Conservation (phyloP, 1,140 invertebrate species). For the Phenacoccus solenopsis region DNA sequence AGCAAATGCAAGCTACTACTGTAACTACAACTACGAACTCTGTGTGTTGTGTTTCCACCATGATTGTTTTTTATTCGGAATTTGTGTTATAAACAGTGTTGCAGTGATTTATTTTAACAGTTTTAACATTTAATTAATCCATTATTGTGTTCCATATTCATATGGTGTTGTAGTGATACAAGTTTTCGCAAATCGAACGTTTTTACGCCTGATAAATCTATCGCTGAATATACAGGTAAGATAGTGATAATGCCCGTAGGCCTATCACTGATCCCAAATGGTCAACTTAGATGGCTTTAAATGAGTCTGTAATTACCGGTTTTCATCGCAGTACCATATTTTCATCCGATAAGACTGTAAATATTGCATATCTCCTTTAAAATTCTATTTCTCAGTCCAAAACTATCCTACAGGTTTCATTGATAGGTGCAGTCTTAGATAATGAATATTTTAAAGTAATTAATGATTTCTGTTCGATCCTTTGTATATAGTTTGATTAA, state of each 20-base stretch:
- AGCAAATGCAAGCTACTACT: not conserved
- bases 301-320: not conserved
- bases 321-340: not conserved
- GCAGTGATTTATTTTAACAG: not conserved
- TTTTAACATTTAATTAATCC: not conserved
- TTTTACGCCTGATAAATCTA: not conserved
- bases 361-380: not conserved
- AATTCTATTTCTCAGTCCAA: not conserved
- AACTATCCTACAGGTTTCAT: not conserved
- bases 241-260: not conserved
- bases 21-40: constrained; percentile 5
- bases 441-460: too few relatives aligned
- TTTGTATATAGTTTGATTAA: too few relatives aligned
- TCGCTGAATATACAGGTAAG: not conserved
- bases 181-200: not conserved
- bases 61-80: not conserved
- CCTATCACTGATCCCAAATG: not conserved
- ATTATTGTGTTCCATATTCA: not conserved
- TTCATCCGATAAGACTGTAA: not conserved
- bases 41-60: constrained; percentile 15
- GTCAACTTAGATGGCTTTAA: not conserved
- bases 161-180: not conserved
- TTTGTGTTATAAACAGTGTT: not conserved
- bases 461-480: too few relatives aligned
- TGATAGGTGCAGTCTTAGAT: too few relatives aligned